These are phyloP conservation scores for Antechinus stuartii DNA, from an alignment of 2,113 vertebrate genomes.

Conservation along the genomic window DNA sequence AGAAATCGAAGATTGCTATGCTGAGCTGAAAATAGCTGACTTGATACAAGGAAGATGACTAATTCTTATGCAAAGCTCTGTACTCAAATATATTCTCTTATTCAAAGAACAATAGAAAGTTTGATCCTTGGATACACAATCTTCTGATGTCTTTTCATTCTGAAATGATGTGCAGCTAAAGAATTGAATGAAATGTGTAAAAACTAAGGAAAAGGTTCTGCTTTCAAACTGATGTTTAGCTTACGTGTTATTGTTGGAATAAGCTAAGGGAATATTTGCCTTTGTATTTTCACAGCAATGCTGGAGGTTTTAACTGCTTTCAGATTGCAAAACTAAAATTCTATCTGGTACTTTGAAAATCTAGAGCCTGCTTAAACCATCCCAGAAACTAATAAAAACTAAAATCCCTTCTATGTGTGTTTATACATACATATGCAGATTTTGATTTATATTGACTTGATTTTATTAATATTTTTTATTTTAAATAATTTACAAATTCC, in stretches of 20 bases:
- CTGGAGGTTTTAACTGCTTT: constrained; percentile 16
- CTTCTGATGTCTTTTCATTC: constrained; percentile 69
- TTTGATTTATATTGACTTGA: neutral
- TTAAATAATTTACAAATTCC: neutral
- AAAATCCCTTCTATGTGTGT: neutral
- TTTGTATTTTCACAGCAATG: constrained; percentile 22
- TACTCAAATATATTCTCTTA: constrained; percentile 68
- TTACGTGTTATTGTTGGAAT: neutral
- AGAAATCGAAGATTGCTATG: constrained; percentile 81
- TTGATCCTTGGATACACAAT: constrained; percentile 72
- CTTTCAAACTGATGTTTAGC: neutral
- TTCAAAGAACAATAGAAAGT: constrained; percentile 81
- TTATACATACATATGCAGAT: neutral
- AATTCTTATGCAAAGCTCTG: constrained; percentile 84
- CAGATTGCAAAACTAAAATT: constrained; percentile 40
- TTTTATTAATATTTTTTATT: neutral
- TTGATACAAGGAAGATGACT: constrained; percentile 73
- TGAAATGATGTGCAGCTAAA: constrained; percentile 39
- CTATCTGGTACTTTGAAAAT: neutral
- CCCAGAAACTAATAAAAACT: constrained; percentile 10
- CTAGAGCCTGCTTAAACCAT: constrained; percentile 28
- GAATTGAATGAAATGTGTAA: constrained; percentile 65
- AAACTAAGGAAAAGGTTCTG: constrained; percentile 25
- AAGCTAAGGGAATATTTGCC: neutral
- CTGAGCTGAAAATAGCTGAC: constrained; percentile 84